A percentile compares a stretch with the other conserved stretches of the same genome.
These are phyloP conservation scores for Triplophysa tibetana DNA, from an alignment of 2,113 vertebrate genomes.

Conservation along the genomic window DNA sequence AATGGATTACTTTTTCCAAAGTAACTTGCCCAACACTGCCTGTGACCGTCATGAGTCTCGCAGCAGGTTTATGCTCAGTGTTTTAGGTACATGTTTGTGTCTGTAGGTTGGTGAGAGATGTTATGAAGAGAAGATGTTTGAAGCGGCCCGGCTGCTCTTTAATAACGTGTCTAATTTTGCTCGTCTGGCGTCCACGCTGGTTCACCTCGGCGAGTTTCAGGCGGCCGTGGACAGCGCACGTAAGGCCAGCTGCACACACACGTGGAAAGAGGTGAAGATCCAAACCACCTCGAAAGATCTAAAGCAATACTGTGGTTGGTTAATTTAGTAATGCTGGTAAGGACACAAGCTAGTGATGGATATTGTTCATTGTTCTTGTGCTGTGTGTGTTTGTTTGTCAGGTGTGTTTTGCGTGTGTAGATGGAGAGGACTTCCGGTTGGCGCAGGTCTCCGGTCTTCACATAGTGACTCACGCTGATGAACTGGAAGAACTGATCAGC, in stretches of 20 bases:
- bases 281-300: too few species aligned
- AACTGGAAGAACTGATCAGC: conserved; percentile 88
- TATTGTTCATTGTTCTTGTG: not conserved
- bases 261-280: conserved; percentile 86
- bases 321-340: too few species aligned
- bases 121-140: conserved; percentile 86
- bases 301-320: too few species aligned
- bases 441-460: conserved; percentile 90
- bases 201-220: conserved; percentile 88
- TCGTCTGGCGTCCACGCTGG: conserved; percentile 85
- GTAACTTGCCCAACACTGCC: too few species aligned
- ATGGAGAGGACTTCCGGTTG: conserved; percentile 85
- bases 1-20: too few species aligned
- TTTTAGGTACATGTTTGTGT: not conserved
- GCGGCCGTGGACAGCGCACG: conserved; percentile 88
- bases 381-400: conserved; percentile 51
- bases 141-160: conserved; percentile 87
- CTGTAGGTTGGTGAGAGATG: conserved; percentile 88
- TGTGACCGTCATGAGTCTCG: too few species aligned
- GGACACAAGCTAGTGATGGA: not conserved
- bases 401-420: conserved; percentile 92
- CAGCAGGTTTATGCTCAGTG: too few species aligned
- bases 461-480: conserved; percentile 91
- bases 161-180: conserved; percentile 90
- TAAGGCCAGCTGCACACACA: conserved; percentile 89